Base-by-base conservation (phyloP, 2,888 invertebrate species). In the Scaptomyza reducta region DNA sequence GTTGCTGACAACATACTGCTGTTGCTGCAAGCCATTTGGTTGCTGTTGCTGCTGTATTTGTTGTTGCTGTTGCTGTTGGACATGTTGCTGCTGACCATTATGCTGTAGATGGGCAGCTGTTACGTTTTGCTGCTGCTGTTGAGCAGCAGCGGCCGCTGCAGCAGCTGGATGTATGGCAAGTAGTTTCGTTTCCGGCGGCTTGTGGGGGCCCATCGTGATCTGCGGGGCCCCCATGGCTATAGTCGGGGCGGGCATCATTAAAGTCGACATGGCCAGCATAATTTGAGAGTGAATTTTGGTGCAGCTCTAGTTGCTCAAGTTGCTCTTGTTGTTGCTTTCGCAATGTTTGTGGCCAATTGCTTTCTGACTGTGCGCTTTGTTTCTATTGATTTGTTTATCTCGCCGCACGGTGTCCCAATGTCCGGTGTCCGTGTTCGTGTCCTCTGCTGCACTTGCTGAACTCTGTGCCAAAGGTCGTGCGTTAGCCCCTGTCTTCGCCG, bases 161-260 rank as follows among this genome's bases (percentile, higher is more conserved):
- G 87, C 85, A 56, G 89, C 90, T 75, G 92, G 91, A 87, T 92
- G 92, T 77, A 92, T 92, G 71, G 92, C 91, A 47, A 92, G 81
- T 60, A 92, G 76, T 85, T 92, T 92, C 49, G 92, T 90, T 90
- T 92, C 92, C 88, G 92, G 92, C 79, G 92, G 92, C 87, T 92
- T 92, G 80, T 92, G 92, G 57, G 91, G 90, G 50, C 90, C 92
- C 87, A 92, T 91, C 61, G 92, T 89, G 62, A 92, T 89, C 87
- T 91, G 91, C 65, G 92, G 91, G 67, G 91, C 91, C 80, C 92
- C 91, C 88, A 91, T 88, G 68, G 91, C 90, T 89, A 92, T 92
- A 72, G 92, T 91, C 75, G 92, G 92, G 69, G 91, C 91, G 75
- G 92, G 92, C 92, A 92, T 92, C 92, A 92, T 92, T 78, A 92